Conservation (phyloP, 2,888 invertebrate genomes). For the Eumacrocentrus americanus region DNA sequence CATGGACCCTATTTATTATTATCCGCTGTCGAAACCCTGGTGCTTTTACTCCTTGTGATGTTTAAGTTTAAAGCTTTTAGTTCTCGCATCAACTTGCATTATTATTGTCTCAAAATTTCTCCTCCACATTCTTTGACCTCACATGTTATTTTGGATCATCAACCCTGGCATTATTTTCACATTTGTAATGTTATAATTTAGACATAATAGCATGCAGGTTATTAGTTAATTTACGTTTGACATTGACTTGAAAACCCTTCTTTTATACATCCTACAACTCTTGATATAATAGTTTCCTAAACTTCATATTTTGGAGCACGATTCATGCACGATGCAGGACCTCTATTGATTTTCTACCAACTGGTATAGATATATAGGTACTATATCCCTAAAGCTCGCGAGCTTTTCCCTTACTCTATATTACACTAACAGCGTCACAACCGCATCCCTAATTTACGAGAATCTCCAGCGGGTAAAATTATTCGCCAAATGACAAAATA, state of each 20-base stretch:
- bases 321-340: too few relatives aligned
- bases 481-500: conserved; percentile 38
- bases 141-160: neutral
- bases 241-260: too few relatives aligned
- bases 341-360: too few relatives aligned
- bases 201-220: too few relatives aligned
- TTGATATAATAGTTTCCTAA: too few relatives aligned
- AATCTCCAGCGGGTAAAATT: conserved; percentile 35
- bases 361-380: too few relatives aligned
- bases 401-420: conserved; percentile 14
- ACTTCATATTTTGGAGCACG: too few relatives aligned
- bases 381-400: too few relatives aligned
- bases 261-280: too few relatives aligned
- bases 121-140: neutral
- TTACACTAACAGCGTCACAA: conserved; percentile 15
- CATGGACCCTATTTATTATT: conserved; percentile 52
- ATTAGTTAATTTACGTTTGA: too few relatives aligned
- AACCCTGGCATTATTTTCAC: neutral
- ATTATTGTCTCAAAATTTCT: neutral
- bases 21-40: conserved; percentile 26
- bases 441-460: conserved; percentile 32
- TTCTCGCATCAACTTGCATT: conserved; percentile 11
- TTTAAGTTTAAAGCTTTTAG: conserved; percentile 9
- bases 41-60: neutral
- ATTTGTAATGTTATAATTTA: too few relatives aligned